Evolutionary conservation across 2,797 vertebrate genomes (phyloP), one percentile per base, ranked within the genome.

Genomic region (Enteromius radiatus): DNA sequence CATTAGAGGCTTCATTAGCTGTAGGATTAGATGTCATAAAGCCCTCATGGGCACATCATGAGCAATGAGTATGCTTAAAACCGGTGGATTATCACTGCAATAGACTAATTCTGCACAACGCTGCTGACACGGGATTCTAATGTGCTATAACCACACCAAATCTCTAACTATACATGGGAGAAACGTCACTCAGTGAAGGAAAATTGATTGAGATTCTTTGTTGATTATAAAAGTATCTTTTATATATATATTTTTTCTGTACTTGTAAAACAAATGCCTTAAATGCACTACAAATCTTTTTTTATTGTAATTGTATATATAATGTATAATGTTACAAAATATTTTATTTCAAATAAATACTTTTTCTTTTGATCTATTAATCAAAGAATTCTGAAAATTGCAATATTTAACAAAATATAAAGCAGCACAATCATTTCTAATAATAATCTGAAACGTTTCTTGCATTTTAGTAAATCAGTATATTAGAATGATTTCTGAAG

Each of bases 1-100:
- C 64, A 83, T 83, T 83, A 83, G 81, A 70, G 74, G 81, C 73
- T 83, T 83, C 81, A 83, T 83, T 83, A 77, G 81, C 74, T 77
- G 71, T 23, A 70, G 81, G 81, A 83, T 77, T 83, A 83, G 74
- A 83, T 83, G 81, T 83, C 81, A 83, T 69, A 83, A 83, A 83
- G 28, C 81, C 74, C 81, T 83, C 65, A 36, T 70, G 74, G 81
- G 74, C 61, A 64, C 61, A 82, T 76, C 70, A 75, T 56, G 80
- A 75, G 80, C 74, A 77, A 59, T 70, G 81, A 77, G 81, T 77
- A 23, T 68, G 64, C 65, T 83, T 83, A 70, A 83, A 77, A 68
- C 71, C 49, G 14, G 19, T 49, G 52, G 81, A 83, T 83, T 83
- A 83, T 59, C 74, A 61, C 14, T 21, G 70, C 80, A 68, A 67